Evolutionary conservation across 1,140 invertebrate genomes (phyloP), one percentile per base, ranked within the genome.

Genomic region (Phocides pigmalion): DNA sequence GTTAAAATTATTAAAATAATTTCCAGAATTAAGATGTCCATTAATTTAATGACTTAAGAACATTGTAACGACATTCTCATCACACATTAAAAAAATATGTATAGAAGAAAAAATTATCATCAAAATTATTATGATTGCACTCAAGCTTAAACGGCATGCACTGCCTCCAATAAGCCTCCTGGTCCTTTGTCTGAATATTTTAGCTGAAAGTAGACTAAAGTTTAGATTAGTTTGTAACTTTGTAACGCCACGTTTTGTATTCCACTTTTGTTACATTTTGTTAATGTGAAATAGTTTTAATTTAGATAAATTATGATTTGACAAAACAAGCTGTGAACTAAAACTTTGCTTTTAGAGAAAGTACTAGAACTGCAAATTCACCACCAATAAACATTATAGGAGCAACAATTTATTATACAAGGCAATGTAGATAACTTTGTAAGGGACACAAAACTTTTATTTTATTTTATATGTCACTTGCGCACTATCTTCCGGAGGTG

Each of bases 71-170:
- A n/a, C n/a, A n/a, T n/a, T n/a, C n/a, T n/a, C n/a, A n/a, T n/a
- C n/a, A n/a, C n/a, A n/a, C n/a, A n/a, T n/a, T n/a, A n/a, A n/a
- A n/a, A n/a, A n/a, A 28, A 28, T 35, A n/a, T 9, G 15, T 47
- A 16, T 42, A 42, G 6, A 11, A 5, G 39, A 61, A 4, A 42
- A 44, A 46, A 32, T 17, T 9, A 63, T n/a, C 4, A 12, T 50
- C 9, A 11, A 39, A 61, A 70, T 49, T 61, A 49, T 81, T 81
- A 78, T 87, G 82, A 83, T 77, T 84, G 84, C 84, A 84, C 84
- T 73, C 76, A 65, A 76, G 49, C 14, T 67, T 72, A 61, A 68
- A 44, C 64, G 58, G 46, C 63, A 79, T 72, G 70, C 66, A 72
- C 74, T 72, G 71, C 79, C 72, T 76, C 72, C 67, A 74, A 50